phyloP scores from a whole-genome alignment of 2,888 invertebrate species.

The Brachylomia viminalis region DNA sequence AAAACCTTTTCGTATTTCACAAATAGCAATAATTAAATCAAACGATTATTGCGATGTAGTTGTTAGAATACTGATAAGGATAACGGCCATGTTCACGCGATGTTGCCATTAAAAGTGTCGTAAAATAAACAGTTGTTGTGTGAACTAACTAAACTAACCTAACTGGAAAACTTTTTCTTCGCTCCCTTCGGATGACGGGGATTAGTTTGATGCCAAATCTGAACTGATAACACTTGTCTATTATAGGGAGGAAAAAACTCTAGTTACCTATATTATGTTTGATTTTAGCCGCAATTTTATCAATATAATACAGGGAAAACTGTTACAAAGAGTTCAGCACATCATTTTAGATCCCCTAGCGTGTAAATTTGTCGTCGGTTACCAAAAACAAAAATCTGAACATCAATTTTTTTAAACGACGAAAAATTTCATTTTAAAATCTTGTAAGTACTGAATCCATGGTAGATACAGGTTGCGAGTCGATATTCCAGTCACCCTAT shows the following conservation, averaged over 20 bases:
- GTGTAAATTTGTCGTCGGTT: too few relatives aligned
- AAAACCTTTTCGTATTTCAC: constrained; percentile 13
- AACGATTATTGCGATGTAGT: constrained; percentile 13
- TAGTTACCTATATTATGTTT: background rate
- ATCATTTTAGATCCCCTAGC: too few relatives aligned
- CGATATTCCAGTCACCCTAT: too few relatives aligned
- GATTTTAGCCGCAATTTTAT: background rate
- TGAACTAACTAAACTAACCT: constrained; percentile 23
- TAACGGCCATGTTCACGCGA: constrained; percentile 50
- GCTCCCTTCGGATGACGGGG: constrained; percentile 1
- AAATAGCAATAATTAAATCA: constrained; percentile 28
- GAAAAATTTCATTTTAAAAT: too few relatives aligned
- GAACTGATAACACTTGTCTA: constrained; percentile 4
- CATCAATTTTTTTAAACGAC: too few relatives aligned
- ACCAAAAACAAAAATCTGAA: too few relatives aligned
- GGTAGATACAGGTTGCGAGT: too few relatives aligned
- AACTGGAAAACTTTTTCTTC: constrained; percentile 52
- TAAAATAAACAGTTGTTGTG: constrained; percentile 52
- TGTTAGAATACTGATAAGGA: constrained; percentile 7
- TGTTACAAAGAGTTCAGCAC: too few relatives aligned
- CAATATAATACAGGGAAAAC: background rate
- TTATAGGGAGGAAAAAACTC: background rate
- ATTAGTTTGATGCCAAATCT: constrained; percentile 25
- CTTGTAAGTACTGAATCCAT: too few relatives aligned
- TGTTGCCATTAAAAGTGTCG: constrained; percentile 58